phyloP scores from a whole-genome alignment of 2,888 invertebrate species.

The Lycia hirtaria region DNA sequence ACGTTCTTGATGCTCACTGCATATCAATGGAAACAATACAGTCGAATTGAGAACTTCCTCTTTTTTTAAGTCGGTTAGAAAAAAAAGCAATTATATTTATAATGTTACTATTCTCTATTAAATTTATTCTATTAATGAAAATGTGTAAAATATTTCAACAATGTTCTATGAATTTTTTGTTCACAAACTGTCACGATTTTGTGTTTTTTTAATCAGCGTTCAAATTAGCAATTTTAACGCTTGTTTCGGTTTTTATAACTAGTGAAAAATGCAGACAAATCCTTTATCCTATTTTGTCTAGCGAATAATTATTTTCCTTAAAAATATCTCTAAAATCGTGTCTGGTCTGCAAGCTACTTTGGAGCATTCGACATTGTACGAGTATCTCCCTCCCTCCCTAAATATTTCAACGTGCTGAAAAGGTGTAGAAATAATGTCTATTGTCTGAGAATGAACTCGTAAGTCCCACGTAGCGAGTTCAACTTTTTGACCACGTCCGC shows the following conservation, averaged over 20 bases:
- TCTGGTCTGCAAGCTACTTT: background rate
- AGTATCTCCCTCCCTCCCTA: background rate
- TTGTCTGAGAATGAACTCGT: background rate
- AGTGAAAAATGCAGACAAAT: background rate
- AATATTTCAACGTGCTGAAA: background rate
- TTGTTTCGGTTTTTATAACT: background rate
- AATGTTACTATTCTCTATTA: too few species aligned
- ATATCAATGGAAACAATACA: too few species aligned
- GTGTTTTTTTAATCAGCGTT: too few species aligned
- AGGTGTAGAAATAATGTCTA: background rate
- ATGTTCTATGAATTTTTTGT: background rate
- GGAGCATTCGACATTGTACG: background rate
- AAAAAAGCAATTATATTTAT: too few species aligned
- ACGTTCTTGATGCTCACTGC: too few species aligned
- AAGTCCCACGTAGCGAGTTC: slow-evolving; percentile 19
- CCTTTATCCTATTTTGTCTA: background rate
- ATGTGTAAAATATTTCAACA: too few species aligned
- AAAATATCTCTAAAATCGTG: background rate
- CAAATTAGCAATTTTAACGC: background rate
- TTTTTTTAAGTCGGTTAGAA: too few species aligned
- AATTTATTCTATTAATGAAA: too few species aligned
- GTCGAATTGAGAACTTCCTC: too few species aligned
- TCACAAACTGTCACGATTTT: background rate
- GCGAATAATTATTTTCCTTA: background rate
- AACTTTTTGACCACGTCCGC: slow-evolving; percentile 31